Evolutionary conservation across 2,888 invertebrate genomes (phyloP), one percentile per base, ranked within the genome.

Genomic region (Cerastoderma edule): DNA sequence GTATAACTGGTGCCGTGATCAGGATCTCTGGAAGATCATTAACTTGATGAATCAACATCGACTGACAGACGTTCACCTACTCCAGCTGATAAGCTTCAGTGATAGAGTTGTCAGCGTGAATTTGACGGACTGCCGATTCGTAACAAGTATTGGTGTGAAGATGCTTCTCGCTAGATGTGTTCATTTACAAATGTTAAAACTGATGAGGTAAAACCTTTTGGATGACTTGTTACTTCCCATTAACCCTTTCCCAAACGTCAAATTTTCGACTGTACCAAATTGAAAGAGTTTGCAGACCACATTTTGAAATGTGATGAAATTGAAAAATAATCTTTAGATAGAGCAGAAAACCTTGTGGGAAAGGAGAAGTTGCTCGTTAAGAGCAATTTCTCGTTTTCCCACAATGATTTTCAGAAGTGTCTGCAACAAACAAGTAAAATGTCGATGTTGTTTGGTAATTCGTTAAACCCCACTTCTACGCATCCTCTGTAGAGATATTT

Each of bases 71-170:
- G 46, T 66, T 33, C 67, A 72, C 27, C 70, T 82, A 2, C 53
- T 67, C 50, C 73, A 72, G 68, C 53, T 80, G 35, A 39, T 78
- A 1, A 74, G 67, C 22, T 80, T 81, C 44, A 89, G 89, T 76
- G 86, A 88, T 60, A 60, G 85, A 19, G 88, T 88, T 5, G 50
- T 73, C 6, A 48, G 44, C 27, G 68, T 90, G 24, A 85, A 88
- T 57, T 54, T 89, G 27, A 80, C 86, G 5, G 87, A 88, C 60
- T 83, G 85, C 16, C 78, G 77, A 39, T 70, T 83, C 8, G 35
- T 89, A 5, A 81, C 87, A 0, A 80, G 78, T 67, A 57, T 75
- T 16, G 88, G 88, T 1, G 65, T 89, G 2, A 64, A 57, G 2
- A 32, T 65, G 8, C 75, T 86, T 6, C 67, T 87, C 32, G 70